phyloP scores from a whole-genome alignment of 2,113 vertebrate genomes.

The Ancistrus triradiatus region DNA sequence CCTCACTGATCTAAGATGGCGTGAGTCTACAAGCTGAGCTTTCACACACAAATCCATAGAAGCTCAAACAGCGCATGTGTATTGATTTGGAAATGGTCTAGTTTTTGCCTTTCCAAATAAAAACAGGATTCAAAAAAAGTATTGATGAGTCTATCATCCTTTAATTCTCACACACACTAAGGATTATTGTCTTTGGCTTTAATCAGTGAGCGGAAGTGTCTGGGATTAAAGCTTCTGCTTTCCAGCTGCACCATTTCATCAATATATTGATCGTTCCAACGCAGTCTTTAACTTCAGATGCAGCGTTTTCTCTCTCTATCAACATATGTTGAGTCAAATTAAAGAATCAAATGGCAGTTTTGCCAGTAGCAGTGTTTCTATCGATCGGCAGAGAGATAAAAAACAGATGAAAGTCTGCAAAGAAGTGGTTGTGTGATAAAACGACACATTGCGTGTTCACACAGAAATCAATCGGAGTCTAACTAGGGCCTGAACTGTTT shows the following conservation, averaged over 20 bases:
- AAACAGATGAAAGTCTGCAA: not conserved
- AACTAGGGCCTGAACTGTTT: too few species aligned
- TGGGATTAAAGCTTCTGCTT: slow-evolving; percentile 25
- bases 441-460: slow-evolving; percentile 50
- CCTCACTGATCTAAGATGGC: too few species aligned
- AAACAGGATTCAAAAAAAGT: slow-evolving; percentile 37
- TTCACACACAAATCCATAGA: slow-evolving; percentile 55
- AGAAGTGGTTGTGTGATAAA: not conserved
- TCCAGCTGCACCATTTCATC: slow-evolving; percentile 33
- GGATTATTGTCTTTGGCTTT: too few species aligned
- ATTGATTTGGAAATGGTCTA: slow-evolving; percentile 34
- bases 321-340: too few species aligned
- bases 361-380: slow-evolving; percentile 8
- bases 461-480: slow-evolving; percentile 55
- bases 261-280: slow-evolving; percentile 34
- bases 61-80: slow-evolving; percentile 27
- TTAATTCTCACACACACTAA: slow-evolving; percentile 20
- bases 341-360: not conserved
- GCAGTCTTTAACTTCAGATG: slow-evolving; percentile 19
- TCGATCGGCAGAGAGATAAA: slow-evolving; percentile 3
- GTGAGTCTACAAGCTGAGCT: slow-evolving; percentile 36
- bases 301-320: too few species aligned
- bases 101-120: too few species aligned
- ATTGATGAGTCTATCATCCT: slow-evolving; percentile 28
- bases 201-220: slow-evolving; percentile 32